Conservation (phyloP, 1,140 invertebrate genomes). For the Danaus plexippus region DNA sequence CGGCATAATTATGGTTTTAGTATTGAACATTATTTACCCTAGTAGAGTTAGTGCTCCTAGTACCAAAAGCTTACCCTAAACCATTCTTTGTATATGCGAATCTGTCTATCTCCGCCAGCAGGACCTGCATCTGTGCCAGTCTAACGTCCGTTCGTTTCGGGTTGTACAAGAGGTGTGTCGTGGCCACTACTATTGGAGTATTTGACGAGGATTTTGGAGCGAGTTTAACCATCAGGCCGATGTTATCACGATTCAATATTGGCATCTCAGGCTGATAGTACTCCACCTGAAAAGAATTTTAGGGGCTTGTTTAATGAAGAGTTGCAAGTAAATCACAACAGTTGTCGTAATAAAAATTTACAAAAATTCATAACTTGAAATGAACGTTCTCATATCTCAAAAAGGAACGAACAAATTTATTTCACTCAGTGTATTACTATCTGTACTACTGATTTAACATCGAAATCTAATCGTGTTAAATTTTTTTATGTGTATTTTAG, state of each 20-base stretch:
- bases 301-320: background rate
- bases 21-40: too few relatives aligned
- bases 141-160: constrained; percentile 89
- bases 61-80: constrained; percentile 27
- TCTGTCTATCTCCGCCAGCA: constrained; percentile 87
- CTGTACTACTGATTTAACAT: too few relatives aligned
- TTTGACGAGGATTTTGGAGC: constrained; percentile 61
- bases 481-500: too few relatives aligned
- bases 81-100: constrained; percentile 75
- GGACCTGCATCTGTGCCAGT: constrained; percentile 85
- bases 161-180: constrained; percentile 96
- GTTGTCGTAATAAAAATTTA: too few relatives aligned
- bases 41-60: too few relatives aligned
- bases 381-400: too few relatives aligned
- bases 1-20: too few relatives aligned
- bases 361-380: too few relatives aligned
- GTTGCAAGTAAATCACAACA: too few relatives aligned
- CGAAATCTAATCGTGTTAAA: too few relatives aligned
- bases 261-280: constrained; percentile 68
- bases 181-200: constrained; percentile 83
- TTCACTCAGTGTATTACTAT: too few relatives aligned
- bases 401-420: too few relatives aligned
- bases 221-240: constrained; percentile 87
- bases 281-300: constrained; percentile 63
- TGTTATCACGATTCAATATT: constrained; percentile 88